Evolutionary conservation across 2,113 vertebrate species (phyloP).

Genomic region (Campylorhamphus procurvoides): DNA sequence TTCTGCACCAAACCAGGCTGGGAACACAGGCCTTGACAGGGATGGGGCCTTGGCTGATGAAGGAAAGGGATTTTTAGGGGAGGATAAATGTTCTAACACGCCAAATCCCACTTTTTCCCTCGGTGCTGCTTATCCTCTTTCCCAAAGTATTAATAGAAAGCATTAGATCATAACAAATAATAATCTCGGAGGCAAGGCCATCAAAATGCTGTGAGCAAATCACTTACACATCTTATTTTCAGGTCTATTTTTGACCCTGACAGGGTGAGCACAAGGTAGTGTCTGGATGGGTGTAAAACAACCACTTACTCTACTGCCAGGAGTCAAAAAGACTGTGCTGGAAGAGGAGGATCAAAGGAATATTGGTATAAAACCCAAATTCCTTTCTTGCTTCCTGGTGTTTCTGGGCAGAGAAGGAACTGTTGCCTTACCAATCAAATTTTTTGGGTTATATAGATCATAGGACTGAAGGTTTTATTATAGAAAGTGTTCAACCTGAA

Average conservation of each 20-base stretch:
- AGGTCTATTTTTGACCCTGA: slow-evolving; percentile 37
- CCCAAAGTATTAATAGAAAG: slow-evolving; percentile 49
- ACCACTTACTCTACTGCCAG: background rate
- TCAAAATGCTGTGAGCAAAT: background rate
- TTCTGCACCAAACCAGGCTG: background rate
- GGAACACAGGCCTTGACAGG: background rate
- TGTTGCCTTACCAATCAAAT: background rate
- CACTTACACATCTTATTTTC: background rate
- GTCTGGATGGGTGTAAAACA: background rate
- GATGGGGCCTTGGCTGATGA: background rate
- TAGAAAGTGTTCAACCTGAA: background rate
- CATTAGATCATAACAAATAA: slow-evolving; percentile 17
- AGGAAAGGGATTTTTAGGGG: background rate
- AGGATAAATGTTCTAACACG: background rate
- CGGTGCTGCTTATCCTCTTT: background rate
- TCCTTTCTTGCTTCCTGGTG: background rate
- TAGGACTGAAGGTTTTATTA: background rate
- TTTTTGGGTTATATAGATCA: background rate
- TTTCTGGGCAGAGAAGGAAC: background rate
- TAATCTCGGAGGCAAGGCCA: background rate
- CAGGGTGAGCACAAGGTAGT: background rate
- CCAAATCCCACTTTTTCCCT: background rate
- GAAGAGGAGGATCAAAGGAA: background rate
- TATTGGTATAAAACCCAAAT: background rate
- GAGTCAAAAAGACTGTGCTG: background rate